Percentiles rank a stretch among this genome's conserved stretches.
Conservation (phyloP, 2,797 vertebrate species). For the Acropternis orthonyx region DNA sequence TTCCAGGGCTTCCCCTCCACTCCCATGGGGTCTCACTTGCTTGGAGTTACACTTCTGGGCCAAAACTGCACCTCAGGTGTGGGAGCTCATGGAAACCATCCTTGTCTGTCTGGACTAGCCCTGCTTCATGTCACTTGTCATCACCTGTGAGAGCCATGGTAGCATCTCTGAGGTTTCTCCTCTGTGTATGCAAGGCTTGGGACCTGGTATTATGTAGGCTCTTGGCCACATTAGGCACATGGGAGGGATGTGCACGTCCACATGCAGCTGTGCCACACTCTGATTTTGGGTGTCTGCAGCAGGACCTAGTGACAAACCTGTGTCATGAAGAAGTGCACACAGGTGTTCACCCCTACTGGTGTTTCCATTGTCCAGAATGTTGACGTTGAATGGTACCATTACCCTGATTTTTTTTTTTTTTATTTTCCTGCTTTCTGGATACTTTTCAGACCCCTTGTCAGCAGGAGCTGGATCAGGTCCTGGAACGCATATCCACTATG, state of each 20-base stretch:
- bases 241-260: background rate
- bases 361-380: background rate
- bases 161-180: background rate
- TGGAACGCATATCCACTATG: slow-evolving; percentile 92
- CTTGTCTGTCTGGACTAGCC: background rate
- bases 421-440: background rate
- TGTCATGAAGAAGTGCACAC: background rate
- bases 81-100: background rate
- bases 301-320: background rate
- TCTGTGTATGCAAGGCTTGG: background rate
- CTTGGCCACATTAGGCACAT: accelerated
- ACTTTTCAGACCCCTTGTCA: slow-evolving; percentile 86
- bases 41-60: background rate
- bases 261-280: accelerated
- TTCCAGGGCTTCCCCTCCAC: background rate
- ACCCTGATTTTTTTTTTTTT: background rate
- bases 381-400: background rate
- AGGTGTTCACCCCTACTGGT: background rate
- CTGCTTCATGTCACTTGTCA: background rate
- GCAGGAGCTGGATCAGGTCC: slow-evolving; percentile 88
- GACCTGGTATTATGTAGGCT: background rate
- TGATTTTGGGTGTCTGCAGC: background rate
- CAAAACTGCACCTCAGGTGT: background rate
- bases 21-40: background rate
- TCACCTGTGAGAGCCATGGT: background rate